Evolutionary conservation across 1,140 invertebrate species (phyloP), one percentile per base, ranked within the genome.

Genomic region (Onthophagus taurus): DNA sequence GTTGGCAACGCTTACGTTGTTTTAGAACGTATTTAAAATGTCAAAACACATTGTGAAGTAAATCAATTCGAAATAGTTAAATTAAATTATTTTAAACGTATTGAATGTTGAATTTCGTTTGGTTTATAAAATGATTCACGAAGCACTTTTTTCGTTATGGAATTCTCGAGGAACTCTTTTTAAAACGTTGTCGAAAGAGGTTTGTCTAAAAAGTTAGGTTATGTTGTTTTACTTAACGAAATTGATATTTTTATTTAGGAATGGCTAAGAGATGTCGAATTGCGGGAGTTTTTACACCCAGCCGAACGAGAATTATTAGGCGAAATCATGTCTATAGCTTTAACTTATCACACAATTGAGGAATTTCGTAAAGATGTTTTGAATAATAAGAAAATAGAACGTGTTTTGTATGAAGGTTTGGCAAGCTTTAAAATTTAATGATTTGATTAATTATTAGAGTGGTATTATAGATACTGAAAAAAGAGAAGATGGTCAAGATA

Each of bases 241-340:
- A 12, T 37, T 16, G 7, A 7, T 7, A 26, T 26, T 18, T 37
- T 42, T 11, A 30, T 42, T 12, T 21, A 46, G 44, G 38, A 47
- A 33, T 46, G 44, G 48, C 17, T 43, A 33, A 33, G 42, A 43
- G 17, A 14, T 43, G 13, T 47, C 23, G 55, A 63, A 45, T 38
- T 61, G n/a, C 54, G 54, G 38, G 58, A 62, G 34, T 65, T 65
- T 39, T 44, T 63, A 26, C 61, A 65, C 50, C 61, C 63, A 17
- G 59, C 55, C 4, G 63, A 65, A 47, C 42, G 53, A 41, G 45
- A 61, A 38, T 47, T 63, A 8, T 24, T 63, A 30, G 44, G 52
- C 36, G 47, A 45, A 21, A 63, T 63, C 14, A 47, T 58, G 23
- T 36, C 56, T 36, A 53, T 62, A 12, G 55, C 58, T 12, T 36